These are phyloP conservation scores for Halichoeres trimaculatus DNA, from an alignment of 2,113 vertebrate genomes.

Conservation along the genomic window DNA sequence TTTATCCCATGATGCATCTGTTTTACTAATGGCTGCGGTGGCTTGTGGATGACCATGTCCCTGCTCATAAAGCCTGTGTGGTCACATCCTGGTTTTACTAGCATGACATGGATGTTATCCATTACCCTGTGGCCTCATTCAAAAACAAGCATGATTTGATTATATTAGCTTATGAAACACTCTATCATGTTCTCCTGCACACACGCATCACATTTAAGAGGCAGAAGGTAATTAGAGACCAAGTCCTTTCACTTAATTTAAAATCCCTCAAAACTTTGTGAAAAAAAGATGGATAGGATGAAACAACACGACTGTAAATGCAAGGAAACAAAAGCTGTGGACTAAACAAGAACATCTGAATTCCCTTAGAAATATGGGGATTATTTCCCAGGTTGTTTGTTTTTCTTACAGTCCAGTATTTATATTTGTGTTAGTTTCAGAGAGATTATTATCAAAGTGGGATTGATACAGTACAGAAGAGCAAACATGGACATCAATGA, in stretches of 20 bases:
- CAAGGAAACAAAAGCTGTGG: background rate
- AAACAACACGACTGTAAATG: background rate
- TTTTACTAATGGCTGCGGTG: slow-evolving; percentile 49
- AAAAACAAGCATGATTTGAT: slow-evolving; percentile 37
- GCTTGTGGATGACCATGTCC: slow-evolving; percentile 55
- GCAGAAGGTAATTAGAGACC: background rate
- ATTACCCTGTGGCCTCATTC: slow-evolving; percentile 34
- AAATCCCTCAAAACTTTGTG: background rate
- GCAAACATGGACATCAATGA: slow-evolving; percentile 18
- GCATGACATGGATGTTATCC: slow-evolving; percentile 55
- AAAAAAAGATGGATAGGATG: slow-evolving; percentile 2
- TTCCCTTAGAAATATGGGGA: background rate
- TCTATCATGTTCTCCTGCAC: slow-evolving; percentile 23
- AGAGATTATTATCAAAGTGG: background rate
- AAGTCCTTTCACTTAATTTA: background rate
- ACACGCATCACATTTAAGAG: slow-evolving; percentile 2
- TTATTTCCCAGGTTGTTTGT: slow-evolving; percentile 21
- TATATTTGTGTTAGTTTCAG: slow-evolving; percentile 20
- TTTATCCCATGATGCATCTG: slow-evolving; percentile 47
- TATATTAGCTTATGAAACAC: slow-evolving; percentile 51
- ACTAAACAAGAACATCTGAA: slow-evolving; percentile 10
- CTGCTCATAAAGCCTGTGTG: slow-evolving; percentile 44
- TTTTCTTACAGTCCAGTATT: slow-evolving; percentile 23
- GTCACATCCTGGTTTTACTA: slow-evolving; percentile 52
- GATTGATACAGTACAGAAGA: slow-evolving; percentile 8